phyloP scores from a whole-genome alignment of 2,113 vertebrate species.

The Mobula hypostoma region DNA sequence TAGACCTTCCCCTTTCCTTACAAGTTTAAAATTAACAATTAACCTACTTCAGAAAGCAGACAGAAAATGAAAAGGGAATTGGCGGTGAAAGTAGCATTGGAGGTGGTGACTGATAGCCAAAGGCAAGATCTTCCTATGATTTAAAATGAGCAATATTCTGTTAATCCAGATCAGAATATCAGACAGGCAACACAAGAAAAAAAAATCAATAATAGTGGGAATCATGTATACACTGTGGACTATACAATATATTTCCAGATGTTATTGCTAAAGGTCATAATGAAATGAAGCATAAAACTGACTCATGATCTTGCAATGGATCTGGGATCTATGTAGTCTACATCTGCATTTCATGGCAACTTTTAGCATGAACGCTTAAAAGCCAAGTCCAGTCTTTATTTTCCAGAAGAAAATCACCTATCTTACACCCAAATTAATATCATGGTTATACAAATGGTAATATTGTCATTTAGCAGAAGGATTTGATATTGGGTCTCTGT shows the following conservation, averaged over 20 bases:
- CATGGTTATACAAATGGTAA: too few species aligned
- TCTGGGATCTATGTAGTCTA: too few species aligned
- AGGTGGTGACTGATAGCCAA: not conserved
- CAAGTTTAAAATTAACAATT: too few species aligned
- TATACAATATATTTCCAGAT: not conserved
- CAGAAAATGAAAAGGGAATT: not conserved
- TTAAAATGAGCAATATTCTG: not conserved
- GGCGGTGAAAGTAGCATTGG: not conserved
- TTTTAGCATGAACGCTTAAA: too few species aligned
- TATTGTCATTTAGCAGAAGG: too few species aligned
- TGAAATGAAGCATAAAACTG: not conserved
- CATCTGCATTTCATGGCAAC: too few species aligned
- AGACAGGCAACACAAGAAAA: not conserved
- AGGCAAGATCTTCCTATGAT: not conserved
- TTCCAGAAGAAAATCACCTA: too few species aligned
- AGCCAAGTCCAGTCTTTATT: too few species aligned
- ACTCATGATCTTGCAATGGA: too few species aligned
- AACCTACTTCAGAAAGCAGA: not conserved
- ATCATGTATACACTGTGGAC: not conserved
- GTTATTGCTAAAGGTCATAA: not conserved
- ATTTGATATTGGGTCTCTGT: too few species aligned
- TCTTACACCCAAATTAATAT: too few species aligned
- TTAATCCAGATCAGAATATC: not conserved
- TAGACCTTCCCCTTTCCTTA: too few species aligned
- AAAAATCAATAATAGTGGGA: not conserved